These are phyloP conservation scores for Graptemys geographica DNA, from an alignment of 2,797 vertebrate species.

Conservation along the genomic window DNA sequence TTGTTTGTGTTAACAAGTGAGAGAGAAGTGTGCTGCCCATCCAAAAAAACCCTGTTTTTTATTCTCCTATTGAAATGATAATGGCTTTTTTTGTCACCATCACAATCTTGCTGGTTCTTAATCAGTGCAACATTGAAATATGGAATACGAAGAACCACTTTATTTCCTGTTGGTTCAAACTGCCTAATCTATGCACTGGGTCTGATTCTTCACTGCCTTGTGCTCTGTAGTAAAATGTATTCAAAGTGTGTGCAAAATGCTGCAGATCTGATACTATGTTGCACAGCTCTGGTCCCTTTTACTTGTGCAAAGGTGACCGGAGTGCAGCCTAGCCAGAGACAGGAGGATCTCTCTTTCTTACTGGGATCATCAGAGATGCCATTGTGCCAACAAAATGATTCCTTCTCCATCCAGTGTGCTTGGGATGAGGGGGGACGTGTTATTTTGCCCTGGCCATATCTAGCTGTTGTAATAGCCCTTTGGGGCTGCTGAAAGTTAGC, in stretches of 20 bases:
- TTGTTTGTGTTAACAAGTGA: background rate
- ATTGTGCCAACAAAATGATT: background rate
- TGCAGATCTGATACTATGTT: background rate
- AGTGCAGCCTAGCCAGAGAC: background rate
- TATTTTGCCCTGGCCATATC: background rate
- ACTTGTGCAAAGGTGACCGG: background rate
- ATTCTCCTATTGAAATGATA: background rate
- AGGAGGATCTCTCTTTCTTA: background rate
- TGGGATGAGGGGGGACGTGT: background rate
- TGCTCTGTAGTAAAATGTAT: background rate
- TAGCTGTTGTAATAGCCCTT: background rate
- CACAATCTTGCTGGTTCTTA: background rate
- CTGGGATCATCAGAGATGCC: background rate
- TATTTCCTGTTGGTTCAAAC: fast-evolving
- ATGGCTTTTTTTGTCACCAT: background rate
- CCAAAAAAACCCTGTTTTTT: background rate
- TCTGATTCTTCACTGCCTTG: background rate
- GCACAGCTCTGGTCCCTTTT: background rate
- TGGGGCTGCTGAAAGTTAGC: background rate
- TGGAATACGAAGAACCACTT: background rate
- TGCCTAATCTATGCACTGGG: background rate
- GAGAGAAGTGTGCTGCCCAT: background rate
- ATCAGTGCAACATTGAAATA: background rate
- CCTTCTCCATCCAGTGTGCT: background rate
- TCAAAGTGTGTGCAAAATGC: background rate